Evolutionary conservation across 2,888 invertebrate genomes (phyloP).

Genomic region (Cheilosia variabilis): DNA sequence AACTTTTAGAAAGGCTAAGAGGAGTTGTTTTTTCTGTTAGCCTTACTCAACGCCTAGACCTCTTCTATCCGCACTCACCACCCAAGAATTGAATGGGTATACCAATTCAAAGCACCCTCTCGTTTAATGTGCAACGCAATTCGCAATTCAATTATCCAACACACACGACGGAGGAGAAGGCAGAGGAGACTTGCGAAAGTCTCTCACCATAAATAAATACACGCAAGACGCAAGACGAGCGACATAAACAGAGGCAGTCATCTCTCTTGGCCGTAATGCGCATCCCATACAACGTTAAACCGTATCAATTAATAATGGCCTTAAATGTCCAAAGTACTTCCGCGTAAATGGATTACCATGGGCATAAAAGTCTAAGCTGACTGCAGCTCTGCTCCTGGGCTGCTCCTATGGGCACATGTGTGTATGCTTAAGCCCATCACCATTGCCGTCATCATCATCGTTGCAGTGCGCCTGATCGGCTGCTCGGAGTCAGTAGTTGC

Average conservation of each 20-base stretch:
- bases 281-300: conserved; percentile 71
- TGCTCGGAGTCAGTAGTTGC: conserved; percentile 23
- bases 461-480: conserved; percentile 1
- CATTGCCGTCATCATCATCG: conserved; percentile 63
- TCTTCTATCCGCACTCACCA: conserved; percentile 38
- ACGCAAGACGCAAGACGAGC: neutral
- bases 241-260: conserved; percentile 9
- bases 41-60: neutral
- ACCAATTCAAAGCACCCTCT: conserved; percentile 9
- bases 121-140: conserved; percentile 44
- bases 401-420: neutral
- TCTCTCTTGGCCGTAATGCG: conserved; percentile 54
- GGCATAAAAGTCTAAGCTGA: conserved; percentile 50
- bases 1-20: conserved; percentile 52
- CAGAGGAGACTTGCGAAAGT: conserved; percentile 49
- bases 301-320: conserved; percentile 75
- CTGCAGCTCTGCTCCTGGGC: conserved; percentile 28
- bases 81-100: conserved; percentile 46
- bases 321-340: conserved; percentile 73
- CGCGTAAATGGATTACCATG: conserved; percentile 73
- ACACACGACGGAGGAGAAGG: conserved; percentile 14
- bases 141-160: conserved; percentile 67
- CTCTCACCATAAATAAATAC: conserved; percentile 60
- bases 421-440: conserved; percentile 40
- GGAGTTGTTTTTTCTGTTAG: neutral